Conservation (phyloP, 2,888 invertebrate genomes). For the Leptinotarsa haldemani region DNA sequence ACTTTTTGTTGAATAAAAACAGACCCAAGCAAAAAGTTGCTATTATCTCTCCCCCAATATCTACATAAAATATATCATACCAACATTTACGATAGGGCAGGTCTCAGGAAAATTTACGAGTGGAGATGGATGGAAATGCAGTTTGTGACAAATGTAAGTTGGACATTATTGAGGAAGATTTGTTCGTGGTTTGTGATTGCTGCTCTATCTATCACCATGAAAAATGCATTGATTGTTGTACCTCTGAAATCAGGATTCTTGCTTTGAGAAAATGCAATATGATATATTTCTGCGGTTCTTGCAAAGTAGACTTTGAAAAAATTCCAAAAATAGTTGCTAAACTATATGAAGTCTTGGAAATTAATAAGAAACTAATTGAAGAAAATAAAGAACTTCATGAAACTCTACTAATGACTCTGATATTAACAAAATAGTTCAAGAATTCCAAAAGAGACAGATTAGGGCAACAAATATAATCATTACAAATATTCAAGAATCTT, state of each 20-base stretch:
- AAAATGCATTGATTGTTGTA: constrained; percentile 9
- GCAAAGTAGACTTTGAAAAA: neutral
- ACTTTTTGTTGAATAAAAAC: constrained; percentile 16
- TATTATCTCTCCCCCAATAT: neutral
- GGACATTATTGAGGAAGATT: constrained; percentile 17
- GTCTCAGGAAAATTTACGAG: neutral
- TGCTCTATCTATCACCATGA: constrained; percentile 3
- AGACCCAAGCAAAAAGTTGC: constrained; percentile 20
- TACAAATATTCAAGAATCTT: too few species aligned
- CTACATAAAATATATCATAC: neutral
- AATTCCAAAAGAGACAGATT: too few species aligned
- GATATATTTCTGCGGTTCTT: constrained; percentile 15
- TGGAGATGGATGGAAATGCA: neutral
- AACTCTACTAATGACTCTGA: too few species aligned
- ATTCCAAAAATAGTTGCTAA: neutral
- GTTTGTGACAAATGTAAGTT: neutral
- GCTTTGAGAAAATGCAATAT: constrained; percentile 21
- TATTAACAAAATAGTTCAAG: too few species aligned
- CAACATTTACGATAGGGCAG: neutral
- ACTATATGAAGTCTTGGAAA: constrained; percentile 1
- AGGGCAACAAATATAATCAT: too few species aligned
- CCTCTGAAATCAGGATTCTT: neutral
- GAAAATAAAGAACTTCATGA: constrained; percentile 1
- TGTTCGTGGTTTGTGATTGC: constrained; percentile 12
- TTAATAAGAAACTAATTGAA: neutral